Base-by-base conservation (phyloP, 2,888 invertebrate genomes). In the Andrena haemorrhoa region DNA sequence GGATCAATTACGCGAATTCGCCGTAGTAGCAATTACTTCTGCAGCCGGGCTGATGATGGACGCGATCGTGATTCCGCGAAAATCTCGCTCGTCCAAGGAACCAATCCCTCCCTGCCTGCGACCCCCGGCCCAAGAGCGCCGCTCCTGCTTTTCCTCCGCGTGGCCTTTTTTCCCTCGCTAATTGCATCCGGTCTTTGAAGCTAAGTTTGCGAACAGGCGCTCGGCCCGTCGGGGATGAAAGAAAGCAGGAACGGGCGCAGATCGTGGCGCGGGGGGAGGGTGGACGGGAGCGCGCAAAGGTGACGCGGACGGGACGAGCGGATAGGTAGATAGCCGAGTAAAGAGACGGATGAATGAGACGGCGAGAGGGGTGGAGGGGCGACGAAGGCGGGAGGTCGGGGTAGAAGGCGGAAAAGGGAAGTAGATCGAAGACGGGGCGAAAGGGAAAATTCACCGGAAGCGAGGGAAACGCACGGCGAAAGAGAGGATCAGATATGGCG, bases 131-230 rank as follows among this genome's bases (percentile, higher is more conserved):
- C 12, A 1, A 4, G 23, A 41, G 5, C 47, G 8, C 56, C 60
- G 16, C 10, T n/a, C 20, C 70, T 69, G 61, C 72, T 70, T 20
- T 61, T 41, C 69, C 63, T 68, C 72, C 68, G 70, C 49, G 64
- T 70, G 71, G 75, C 78, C 75, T 82, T 80, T 80, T 41, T 79
- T 84, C 71, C 77, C 68, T 74, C 82, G 84, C 66, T 87, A 87
- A 87, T 87, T 87, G 86, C 87, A 86, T 84, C 82, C 79, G 77
- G 77, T 82, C 79, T 83, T 83, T 84, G 84, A 88, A 87, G 82
- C 71, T 75, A 88, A 86, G 82, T 84, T 86, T 75, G 73, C 75
- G 82, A 84, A 84, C 77, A 75, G 75, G 68, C 75, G 82, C 79
- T 78, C 71, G 75, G 85, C 80, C 78, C 68, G 53, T 49, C 47